Evolutionary conservation across 2,113 vertebrate genomes (phyloP).

Genomic region (Lepus timidus): DNA sequence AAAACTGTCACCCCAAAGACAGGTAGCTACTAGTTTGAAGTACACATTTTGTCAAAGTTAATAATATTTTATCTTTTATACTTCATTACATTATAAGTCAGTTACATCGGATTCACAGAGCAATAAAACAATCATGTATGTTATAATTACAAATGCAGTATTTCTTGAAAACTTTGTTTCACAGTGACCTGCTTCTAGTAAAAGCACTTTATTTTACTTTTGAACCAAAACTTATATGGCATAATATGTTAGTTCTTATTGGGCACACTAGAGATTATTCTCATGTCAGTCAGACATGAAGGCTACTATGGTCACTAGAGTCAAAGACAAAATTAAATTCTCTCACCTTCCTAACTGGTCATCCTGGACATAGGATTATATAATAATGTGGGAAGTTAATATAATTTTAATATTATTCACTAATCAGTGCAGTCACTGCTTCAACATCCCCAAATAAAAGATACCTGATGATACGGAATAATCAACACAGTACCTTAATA

Average conservation of each 20-base stretch:
- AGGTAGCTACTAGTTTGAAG: conserved; percentile 39
- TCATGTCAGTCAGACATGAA: background rate
- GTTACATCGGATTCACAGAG: background rate
- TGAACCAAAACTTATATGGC: background rate
- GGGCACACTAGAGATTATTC: background rate
- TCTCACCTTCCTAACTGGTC: background rate
- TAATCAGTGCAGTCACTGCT: conserved; percentile 34
- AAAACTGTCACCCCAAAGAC: conserved; percentile 34
- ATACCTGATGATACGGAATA: conserved; percentile 23
- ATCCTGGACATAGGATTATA: background rate
- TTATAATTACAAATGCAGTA: too few relatives aligned
- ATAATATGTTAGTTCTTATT: background rate
- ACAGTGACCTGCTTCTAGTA: background rate
- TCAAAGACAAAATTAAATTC: conserved; percentile 45
- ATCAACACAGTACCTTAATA: conserved; percentile 13
- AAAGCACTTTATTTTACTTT: background rate
- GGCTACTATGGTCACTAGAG: background rate
- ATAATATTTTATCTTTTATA: conserved; percentile 1
- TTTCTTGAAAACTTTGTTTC: background rate
- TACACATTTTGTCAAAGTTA: conserved; percentile 53
- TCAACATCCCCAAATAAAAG: background rate
- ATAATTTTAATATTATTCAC: conserved; percentile 31
- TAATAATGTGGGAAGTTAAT: conserved; percentile 32
- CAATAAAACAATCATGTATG: conserved; percentile 23
- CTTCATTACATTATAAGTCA: conserved; percentile 1